Evolutionary conservation across 1,140 invertebrate genomes (phyloP).

Genomic region (Nephotettix cincticeps): DNA sequence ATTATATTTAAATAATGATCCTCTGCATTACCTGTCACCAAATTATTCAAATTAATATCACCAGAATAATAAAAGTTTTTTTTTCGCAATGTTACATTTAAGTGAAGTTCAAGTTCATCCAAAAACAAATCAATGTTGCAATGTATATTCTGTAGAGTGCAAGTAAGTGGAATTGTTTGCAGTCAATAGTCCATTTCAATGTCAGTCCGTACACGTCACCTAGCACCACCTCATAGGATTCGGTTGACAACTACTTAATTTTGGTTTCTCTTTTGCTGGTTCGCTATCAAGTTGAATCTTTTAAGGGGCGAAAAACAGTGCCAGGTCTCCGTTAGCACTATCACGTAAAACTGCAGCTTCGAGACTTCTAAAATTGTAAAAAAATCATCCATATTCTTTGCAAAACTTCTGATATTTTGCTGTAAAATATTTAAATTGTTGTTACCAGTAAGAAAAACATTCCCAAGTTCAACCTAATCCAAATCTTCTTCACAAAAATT

Average conservation of each 20-base stretch:
- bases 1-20: background rate
- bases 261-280: background rate
- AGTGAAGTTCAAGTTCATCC: background rate
- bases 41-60: background rate
- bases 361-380: background rate
- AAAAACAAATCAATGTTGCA: background rate
- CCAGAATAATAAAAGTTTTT: background rate
- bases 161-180: too few species aligned
- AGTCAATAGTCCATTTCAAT: too few species aligned
- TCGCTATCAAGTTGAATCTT: background rate
- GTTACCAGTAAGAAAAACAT: too few species aligned
- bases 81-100: background rate
- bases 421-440: too few species aligned
- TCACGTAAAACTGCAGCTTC: background rate
- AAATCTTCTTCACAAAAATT: background rate
- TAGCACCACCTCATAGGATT: background rate
- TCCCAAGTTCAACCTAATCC: background rate
- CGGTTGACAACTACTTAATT: background rate
- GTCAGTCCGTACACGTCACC: background rate
- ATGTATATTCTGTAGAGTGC: too few species aligned
- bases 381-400: too few species aligned
- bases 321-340: background rate
- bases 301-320: background rate
- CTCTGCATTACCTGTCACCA: background rate
- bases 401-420: too few species aligned